A percentile compares a stretch with the other conserved stretches of the same genome.
Conservation (phyloP, 1,140 invertebrate genomes). For the Drosophila sturtevanti region DNA sequence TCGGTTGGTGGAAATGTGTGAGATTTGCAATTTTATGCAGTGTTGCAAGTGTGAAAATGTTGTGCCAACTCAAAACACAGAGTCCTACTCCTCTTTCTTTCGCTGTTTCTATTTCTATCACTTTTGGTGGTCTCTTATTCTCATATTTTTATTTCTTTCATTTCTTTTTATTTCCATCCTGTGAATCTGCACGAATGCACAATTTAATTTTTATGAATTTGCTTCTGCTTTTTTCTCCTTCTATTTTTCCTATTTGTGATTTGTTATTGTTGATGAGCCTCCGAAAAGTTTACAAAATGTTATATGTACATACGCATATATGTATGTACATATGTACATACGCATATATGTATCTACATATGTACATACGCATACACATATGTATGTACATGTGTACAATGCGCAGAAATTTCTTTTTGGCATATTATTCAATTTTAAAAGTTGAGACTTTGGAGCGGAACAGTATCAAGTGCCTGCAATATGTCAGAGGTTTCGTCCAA, state of each 20-base stretch:
- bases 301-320: slow-evolving; percentile 12
- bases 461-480: too few relatives aligned
- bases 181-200: slow-evolving; percentile 53
- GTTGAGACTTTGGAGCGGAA: slow-evolving; percentile 33
- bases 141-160: slow-evolving; percentile 32
- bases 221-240: slow-evolving; percentile 16
- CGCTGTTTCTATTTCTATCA: not conserved
- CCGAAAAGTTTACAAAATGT: slow-evolving; percentile 37
- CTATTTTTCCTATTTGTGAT: slow-evolving; percentile 45
- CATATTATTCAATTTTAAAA: slow-evolving; percentile 53
- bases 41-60: slow-evolving; percentile 61
- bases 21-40: slow-evolving; percentile 55
- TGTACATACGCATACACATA: too few relatives aligned
- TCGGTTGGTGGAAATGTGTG: slow-evolving; percentile 47
- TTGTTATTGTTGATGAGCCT: slow-evolving; percentile 7
- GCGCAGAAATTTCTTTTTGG: too few relatives aligned
- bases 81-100: slow-evolving; percentile 2
- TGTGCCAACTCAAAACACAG: slow-evolving; percentile 24
- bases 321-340: too few relatives aligned
- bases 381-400: too few relatives aligned
- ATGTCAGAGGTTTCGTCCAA: too few relatives aligned
- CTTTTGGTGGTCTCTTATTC: not conserved
- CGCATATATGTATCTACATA: too few relatives aligned
- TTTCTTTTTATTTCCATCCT: slow-evolving; percentile 57
- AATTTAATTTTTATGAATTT: slow-evolving; percentile 61